phyloP scores from a whole-genome alignment of 2,113 vertebrate genomes.

The Pelvicachromis taeniatus region DNA sequence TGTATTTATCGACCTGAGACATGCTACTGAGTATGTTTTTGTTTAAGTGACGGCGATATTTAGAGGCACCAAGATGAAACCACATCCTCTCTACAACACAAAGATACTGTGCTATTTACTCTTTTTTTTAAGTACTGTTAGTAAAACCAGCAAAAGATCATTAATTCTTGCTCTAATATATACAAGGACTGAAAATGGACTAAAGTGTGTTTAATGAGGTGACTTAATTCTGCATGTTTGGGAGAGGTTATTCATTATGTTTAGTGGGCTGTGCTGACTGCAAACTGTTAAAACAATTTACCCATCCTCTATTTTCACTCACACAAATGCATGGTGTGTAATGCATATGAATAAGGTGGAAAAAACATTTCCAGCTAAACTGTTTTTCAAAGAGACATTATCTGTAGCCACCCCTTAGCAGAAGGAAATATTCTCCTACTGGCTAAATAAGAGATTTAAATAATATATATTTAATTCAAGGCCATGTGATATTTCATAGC shows the following conservation, averaged over 20 bases:
- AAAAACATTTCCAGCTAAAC: not conserved
- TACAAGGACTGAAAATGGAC: conserved; percentile 7
- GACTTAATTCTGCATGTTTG: conserved; percentile 18
- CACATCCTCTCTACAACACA: not conserved
- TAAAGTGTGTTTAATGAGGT: not conserved
- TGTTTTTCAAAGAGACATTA: not conserved
- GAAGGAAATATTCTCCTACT: not conserved
- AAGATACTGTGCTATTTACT: conserved; percentile 5
- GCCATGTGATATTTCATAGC: not conserved
- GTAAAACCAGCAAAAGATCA: conserved; percentile 45
- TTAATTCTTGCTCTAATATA: conserved; percentile 20
- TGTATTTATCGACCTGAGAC: conserved; percentile 38
- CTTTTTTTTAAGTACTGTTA: conserved; percentile 12
- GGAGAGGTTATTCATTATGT: conserved; percentile 13
- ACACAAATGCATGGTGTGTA: conserved; percentile 28
- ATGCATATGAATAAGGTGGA: not conserved
- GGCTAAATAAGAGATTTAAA: not conserved
- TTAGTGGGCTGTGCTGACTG: conserved; percentile 3
- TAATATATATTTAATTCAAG: not conserved
- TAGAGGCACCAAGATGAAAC: not conserved
- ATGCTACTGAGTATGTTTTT: conserved; percentile 35
- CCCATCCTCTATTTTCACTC: conserved; percentile 2
- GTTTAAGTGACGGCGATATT: conserved; percentile 7
- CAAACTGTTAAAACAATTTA: conserved; percentile 11
- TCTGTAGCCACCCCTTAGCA: not conserved